These are phyloP conservation scores for Rhagium mordax DNA, from an alignment of 2,888 invertebrate species.

Conservation along the genomic window DNA sequence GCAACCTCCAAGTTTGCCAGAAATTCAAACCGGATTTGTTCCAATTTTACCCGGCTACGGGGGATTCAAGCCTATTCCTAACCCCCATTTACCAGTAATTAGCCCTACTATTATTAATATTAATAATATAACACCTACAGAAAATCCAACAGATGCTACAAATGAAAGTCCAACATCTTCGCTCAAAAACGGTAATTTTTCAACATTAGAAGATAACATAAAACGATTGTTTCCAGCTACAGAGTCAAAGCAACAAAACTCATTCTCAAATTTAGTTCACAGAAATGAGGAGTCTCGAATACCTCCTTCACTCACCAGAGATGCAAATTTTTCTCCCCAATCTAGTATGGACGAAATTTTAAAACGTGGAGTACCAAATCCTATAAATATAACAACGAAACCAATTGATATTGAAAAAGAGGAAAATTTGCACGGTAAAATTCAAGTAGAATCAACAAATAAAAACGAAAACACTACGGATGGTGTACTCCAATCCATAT, in stretches of 20 bases:
- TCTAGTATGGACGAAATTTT: too few relatives aligned
- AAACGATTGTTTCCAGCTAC: background rate
- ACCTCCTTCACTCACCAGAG: background rate
- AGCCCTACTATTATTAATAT: slow-evolving; percentile 32
- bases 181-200: background rate
- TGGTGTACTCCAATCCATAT: slow-evolving; percentile 11
- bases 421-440: background rate
- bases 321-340: background rate
- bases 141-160: slow-evolving; percentile 13
- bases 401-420: background rate
- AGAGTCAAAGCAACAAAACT: background rate
- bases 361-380: background rate
- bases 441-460: background rate
- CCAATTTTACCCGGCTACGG: slow-evolving; percentile 83
- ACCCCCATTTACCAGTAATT: slow-evolving; percentile 33
- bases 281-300: background rate
- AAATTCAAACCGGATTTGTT: slow-evolving; percentile 84
- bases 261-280: background rate
- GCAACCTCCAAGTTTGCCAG: slow-evolving; percentile 71
- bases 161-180: slow-evolving; percentile 1
- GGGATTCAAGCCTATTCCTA: slow-evolving; percentile 80
- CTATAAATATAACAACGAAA: background rate
- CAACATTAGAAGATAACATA: background rate
- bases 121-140: slow-evolving; percentile 10
- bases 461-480: slow-evolving; percentile 15